These are phyloP conservation scores for Canis aureus DNA, from an alignment of 2,113 vertebrate species.

Conservation along the genomic window DNA sequence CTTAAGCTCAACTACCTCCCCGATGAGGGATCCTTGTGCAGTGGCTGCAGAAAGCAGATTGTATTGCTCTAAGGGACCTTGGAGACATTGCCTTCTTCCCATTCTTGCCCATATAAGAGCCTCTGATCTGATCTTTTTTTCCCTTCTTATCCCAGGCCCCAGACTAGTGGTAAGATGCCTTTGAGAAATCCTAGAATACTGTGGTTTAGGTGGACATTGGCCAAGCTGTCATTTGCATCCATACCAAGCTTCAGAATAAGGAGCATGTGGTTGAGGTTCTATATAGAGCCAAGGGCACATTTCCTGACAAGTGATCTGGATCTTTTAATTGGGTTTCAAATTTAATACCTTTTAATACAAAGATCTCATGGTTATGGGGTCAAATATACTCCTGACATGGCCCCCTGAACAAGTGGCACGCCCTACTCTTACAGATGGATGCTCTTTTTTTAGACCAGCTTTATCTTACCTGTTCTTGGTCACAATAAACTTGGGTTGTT, in stretches of 20 bases:
- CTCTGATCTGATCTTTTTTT: not conserved
- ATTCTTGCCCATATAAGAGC: not conserved
- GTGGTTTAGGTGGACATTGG: not conserved
- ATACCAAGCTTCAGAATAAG: constrained; percentile 9
- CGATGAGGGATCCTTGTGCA: not conserved
- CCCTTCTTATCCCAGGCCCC: not conserved
- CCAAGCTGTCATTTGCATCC: not conserved
- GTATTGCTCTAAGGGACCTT: not conserved
- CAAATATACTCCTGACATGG: not conserved
- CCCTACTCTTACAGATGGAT: not conserved
- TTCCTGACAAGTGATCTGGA: not conserved
- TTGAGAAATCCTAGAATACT: not conserved
- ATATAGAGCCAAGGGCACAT: not conserved
- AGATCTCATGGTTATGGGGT: not conserved
- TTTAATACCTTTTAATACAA: constrained; percentile 6
- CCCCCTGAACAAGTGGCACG: not conserved
- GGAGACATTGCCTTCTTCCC: not conserved
- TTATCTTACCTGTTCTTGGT: not conserved
- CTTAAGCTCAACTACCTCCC: not conserved
- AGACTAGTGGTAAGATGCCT: not conserved
- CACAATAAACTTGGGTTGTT: not conserved
- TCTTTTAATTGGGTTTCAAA: not conserved
- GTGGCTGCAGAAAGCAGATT: not conserved
- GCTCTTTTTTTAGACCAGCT: not conserved
- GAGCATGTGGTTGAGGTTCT: not conserved